phyloP scores from a whole-genome alignment of 1,140 invertebrate genomes.

The Lepidurus arcticus region DNA sequence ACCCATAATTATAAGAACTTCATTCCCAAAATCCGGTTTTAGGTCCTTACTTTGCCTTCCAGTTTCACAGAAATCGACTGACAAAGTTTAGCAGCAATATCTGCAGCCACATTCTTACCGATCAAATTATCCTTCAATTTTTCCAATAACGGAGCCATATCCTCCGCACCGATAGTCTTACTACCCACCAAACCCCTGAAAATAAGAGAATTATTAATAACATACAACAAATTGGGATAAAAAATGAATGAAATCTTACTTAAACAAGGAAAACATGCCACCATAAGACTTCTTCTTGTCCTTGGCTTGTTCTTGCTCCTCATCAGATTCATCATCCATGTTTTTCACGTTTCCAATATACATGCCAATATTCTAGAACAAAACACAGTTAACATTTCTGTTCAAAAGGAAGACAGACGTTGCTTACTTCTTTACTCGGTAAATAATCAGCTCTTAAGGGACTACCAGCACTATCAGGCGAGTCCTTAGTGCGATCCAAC shows the following conservation, averaged over 20 bases:
- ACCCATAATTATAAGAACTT: conserved; percentile 22
- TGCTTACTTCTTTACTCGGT: conserved; percentile 35
- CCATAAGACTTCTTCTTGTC: conserved; percentile 43
- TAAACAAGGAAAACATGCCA: conserved; percentile 70
- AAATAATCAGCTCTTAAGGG: conserved; percentile 33
- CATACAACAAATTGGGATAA: background rate
- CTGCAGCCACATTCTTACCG: conserved; percentile 93
- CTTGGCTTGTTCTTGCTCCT: conserved; percentile 45
- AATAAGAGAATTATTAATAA: conserved; percentile 36
- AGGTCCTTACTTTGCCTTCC: conserved; percentile 71
- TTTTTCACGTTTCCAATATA: conserved; percentile 71
- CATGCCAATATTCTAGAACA: conserved; percentile 65
- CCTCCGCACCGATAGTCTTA: conserved; percentile 64
- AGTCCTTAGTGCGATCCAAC: conserved; percentile 78
- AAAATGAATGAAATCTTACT: conserved; percentile 41
- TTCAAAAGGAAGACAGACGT: conserved; percentile 25
- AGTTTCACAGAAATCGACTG: conserved; percentile 88
- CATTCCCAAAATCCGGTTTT: background rate
- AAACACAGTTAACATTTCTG: conserved; percentile 27
- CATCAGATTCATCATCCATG: conserved; percentile 53
- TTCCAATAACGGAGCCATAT: conserved; percentile 80
- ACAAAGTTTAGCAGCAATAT: conserved; percentile 90
- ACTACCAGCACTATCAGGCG: conserved; percentile 49
- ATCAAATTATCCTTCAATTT: conserved; percentile 96
- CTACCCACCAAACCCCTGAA: conserved; percentile 73